Evolutionary conservation across 2,113 vertebrate genomes (phyloP).

Genomic region (Gymnarchus niloticus): DNA sequence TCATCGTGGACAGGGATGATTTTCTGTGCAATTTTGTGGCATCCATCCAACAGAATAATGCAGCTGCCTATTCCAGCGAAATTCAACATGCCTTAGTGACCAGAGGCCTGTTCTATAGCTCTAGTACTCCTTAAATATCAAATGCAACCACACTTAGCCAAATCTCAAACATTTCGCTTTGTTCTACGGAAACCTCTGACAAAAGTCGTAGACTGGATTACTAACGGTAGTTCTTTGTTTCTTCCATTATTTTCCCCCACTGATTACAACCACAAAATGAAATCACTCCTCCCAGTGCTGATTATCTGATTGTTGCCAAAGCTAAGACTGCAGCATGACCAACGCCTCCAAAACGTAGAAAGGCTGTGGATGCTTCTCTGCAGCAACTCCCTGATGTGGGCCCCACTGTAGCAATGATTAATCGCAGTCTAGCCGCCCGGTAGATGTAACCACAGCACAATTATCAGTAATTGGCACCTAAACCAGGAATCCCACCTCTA

Average conservation of each 20-base stretch:
- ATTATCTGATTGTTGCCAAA: slow-evolving; percentile 7
- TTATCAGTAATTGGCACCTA: slow-evolving; percentile 25
- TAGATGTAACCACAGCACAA: slow-evolving; percentile 15
- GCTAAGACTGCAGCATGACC: background rate
- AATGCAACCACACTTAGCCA: background rate
- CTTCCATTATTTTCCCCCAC: background rate
- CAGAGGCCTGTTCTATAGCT: background rate
- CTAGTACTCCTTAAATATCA: background rate
- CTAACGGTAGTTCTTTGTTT: background rate
- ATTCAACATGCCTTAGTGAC: background rate
- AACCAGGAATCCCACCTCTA: slow-evolving; percentile 2
- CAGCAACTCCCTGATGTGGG: slow-evolving; percentile 1
- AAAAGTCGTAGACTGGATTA: background rate
- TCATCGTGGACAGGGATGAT: background rate
- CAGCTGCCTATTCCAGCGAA: background rate
- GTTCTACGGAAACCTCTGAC: background rate
- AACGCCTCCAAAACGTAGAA: background rate
- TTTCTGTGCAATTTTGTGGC: background rate
- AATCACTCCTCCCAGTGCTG: background rate
- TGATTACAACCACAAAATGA: background rate
- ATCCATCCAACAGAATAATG: too few species aligned
- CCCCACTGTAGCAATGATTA: slow-evolving; percentile 10
- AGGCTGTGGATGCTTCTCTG: background rate
- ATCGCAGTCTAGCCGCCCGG: background rate
- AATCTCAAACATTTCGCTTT: background rate